phyloP scores from a whole-genome alignment of 2,888 invertebrate species.

The Sceliomorpha sp. region DNA sequence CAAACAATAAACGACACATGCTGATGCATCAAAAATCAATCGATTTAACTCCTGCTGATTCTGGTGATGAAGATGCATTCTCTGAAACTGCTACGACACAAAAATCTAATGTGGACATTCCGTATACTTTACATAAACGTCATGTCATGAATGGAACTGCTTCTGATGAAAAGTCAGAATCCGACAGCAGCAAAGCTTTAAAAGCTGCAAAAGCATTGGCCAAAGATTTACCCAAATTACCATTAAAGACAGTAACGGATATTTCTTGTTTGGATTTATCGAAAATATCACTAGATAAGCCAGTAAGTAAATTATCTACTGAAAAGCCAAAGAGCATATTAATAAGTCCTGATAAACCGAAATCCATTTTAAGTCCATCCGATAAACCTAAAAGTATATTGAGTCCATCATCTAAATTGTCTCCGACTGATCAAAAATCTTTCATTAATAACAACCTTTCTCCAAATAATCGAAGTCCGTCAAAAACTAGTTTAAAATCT shows the following conservation, averaged over 20 bases:
- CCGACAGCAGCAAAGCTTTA: slow-evolving; percentile 69
- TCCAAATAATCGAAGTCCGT: slow-evolving; percentile 67
- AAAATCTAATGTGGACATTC: slow-evolving; percentile 84
- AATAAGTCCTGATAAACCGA: slow-evolving; percentile 68
- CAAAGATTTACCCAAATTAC: slow-evolving; percentile 71
- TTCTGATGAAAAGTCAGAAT: slow-evolving; percentile 76
- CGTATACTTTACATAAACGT: slow-evolving; percentile 91
- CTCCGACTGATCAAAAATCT: slow-evolving; percentile 68
- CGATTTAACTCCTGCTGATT: slow-evolving; percentile 91
- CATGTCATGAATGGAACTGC: slow-evolving; percentile 93
- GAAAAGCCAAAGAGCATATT: slow-evolving; percentile 79
- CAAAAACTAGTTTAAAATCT: slow-evolving; percentile 58
- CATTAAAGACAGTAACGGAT: slow-evolving; percentile 70
- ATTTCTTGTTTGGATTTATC: slow-evolving; percentile 71
- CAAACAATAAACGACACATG: slow-evolving; percentile 88
- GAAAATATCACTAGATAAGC: slow-evolving; percentile 65
- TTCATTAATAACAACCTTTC: slow-evolving; percentile 60
- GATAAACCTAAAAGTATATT: slow-evolving; percentile 68
- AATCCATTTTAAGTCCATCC: slow-evolving; percentile 65
- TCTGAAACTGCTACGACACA: slow-evolving; percentile 82
- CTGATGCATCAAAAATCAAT: slow-evolving; percentile 93
- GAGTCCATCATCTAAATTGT: slow-evolving; percentile 70
- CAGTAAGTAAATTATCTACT: slow-evolving; percentile 65
- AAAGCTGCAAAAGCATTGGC: slow-evolving; percentile 53
- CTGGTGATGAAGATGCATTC: slow-evolving; percentile 90